These are phyloP conservation scores for Rhopalosiphum padi DNA, from an alignment of 1,140 invertebrate genomes.

Conservation along the genomic window DNA sequence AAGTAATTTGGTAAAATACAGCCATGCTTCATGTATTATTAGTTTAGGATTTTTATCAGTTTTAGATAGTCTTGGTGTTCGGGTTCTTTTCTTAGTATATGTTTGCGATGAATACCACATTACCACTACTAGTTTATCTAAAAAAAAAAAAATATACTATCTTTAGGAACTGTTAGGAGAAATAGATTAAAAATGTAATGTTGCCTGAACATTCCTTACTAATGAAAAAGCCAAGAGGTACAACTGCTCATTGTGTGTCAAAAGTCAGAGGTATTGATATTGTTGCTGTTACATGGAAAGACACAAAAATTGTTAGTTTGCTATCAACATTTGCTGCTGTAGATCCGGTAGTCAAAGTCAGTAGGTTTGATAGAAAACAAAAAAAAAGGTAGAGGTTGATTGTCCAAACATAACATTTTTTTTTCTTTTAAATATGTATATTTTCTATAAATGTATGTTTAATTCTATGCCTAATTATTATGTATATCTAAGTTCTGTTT, in stretches of 20 bases:
- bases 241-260: not conserved
- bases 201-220: not conserved
- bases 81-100: too few relatives aligned
- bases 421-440: too few relatives aligned
- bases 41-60: too few relatives aligned
- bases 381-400: slow-evolving; percentile 14
- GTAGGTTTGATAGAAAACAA: slow-evolving; percentile 46
- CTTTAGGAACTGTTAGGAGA: not conserved
- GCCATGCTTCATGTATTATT: too few relatives aligned
- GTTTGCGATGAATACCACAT: too few relatives aligned
- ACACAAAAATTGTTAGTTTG: slow-evolving; percentile 64
- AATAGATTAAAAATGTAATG: not conserved
- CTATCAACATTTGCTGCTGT: slow-evolving; percentile 64
- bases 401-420: too few relatives aligned
- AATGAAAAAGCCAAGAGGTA: slow-evolving; percentile 20
- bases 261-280: not conserved
- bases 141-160: not conserved
- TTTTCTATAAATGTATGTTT: too few relatives aligned
- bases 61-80: too few relatives aligned
- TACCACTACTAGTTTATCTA: not conserved
- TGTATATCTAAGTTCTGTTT: too few relatives aligned
- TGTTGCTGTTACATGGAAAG: slow-evolving; percentile 58
- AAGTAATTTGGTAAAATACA: too few relatives aligned
- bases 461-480: too few relatives aligned
- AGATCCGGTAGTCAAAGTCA: slow-evolving; percentile 61